These are phyloP conservation scores for Onychomys leucogaster DNA, from an alignment of 2,797 vertebrate species.

Conservation along the genomic window DNA sequence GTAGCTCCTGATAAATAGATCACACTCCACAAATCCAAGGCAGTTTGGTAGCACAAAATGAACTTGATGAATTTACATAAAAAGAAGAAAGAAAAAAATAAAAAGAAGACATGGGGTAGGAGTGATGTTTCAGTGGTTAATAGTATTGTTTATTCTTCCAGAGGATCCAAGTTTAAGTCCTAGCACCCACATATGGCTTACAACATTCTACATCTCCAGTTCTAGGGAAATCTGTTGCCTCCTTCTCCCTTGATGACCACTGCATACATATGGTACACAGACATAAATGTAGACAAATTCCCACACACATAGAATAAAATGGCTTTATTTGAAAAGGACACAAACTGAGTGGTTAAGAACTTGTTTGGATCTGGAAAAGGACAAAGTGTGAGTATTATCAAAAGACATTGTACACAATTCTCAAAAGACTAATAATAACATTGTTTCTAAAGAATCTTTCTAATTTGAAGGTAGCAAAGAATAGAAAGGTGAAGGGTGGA, in stretches of 20 bases:
- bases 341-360: neutral
- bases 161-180: neutral
- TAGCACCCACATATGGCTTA: neutral
- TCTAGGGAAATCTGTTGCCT: too few species aligned
- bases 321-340: neutral
- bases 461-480: neutral
- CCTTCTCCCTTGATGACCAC: neutral
- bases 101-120: neutral
- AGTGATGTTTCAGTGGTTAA: neutral
- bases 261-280: neutral
- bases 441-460: neutral
- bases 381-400: neutral
- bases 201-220: neutral
- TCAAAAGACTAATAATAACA: neutral
- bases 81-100: neutral
- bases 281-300: neutral
- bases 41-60: neutral
- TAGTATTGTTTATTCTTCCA: neutral
- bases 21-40: neutral
- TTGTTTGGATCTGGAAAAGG: neutral
- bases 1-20: too few species aligned
- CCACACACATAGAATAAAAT: neutral
- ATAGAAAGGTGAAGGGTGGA: neutral
- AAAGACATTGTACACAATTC: neutral
- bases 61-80: neutral